A percentile compares a stretch with the other conserved stretches of the same genome.
These are phyloP conservation scores for Mus minutoides DNA, from an alignment of 2,797 vertebrate species.

Conservation along the genomic window DNA sequence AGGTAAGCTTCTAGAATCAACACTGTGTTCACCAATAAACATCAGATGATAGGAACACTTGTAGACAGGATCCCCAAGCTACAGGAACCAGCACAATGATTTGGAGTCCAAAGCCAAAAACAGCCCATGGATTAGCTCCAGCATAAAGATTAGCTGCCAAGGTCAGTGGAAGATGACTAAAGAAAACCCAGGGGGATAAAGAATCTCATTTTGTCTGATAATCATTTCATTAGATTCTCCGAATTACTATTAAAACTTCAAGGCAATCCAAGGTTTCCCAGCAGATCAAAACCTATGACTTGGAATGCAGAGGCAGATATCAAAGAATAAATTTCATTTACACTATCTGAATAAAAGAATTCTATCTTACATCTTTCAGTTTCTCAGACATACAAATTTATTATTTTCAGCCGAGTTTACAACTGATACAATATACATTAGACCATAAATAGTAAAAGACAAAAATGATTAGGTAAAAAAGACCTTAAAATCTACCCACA, in stretches of 20 bases:
- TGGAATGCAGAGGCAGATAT: constrained; percentile 26
- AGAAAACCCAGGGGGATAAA: constrained; percentile 16
- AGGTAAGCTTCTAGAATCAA: not conserved
- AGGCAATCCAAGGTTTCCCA: constrained; percentile 35
- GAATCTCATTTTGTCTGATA: not conserved
- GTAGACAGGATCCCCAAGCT: not conserved
- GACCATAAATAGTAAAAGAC: not conserved
- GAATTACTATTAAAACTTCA: constrained; percentile 38
- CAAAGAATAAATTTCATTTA: constrained; percentile 38
- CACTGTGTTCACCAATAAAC: not conserved
- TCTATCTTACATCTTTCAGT: not conserved
- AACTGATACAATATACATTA: not conserved
- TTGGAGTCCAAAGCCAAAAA: constrained; percentile 47
- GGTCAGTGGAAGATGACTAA: constrained; percentile 31
- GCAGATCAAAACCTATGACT: constrained; percentile 32
- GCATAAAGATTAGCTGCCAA: constrained; percentile 3
- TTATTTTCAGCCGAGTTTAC: not conserved
- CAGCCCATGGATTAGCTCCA: not conserved
- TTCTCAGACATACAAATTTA: not conserved
- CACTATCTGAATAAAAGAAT: not conserved
- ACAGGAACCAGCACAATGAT: not conserved
- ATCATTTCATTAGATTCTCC: constrained; percentile 1
- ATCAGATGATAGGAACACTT: not conserved
- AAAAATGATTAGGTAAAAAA: constrained; percentile 45
- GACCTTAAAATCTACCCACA: not conserved